Evolutionary conservation across 2,113 vertebrate genomes (phyloP).

Genomic region (Callopanchax toddi): DNA sequence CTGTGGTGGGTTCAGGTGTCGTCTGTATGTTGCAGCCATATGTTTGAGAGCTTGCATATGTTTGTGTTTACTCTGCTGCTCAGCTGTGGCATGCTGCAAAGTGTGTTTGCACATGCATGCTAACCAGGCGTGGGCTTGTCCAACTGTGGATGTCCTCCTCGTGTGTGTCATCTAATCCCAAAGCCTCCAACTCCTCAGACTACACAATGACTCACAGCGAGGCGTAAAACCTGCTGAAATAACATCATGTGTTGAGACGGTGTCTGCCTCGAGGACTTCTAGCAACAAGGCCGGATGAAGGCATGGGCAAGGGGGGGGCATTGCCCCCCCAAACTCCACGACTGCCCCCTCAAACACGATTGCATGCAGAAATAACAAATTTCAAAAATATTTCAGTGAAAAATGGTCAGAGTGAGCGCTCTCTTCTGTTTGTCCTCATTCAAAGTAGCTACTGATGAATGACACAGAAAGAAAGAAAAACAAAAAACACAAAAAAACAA

Average conservation of each 20-base stretch:
- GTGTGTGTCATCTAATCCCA: constrained; percentile 27
- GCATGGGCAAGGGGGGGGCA: no score
- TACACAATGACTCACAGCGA: constrained; percentile 16
- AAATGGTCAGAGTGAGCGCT: no score
- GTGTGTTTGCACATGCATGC: constrained; percentile 1
- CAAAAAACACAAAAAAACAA: no score
- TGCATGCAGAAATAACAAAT: no score
- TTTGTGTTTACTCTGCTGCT: constrained; percentile 42
- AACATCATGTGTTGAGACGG: constrained; percentile 51
- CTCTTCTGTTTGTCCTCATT: no score
- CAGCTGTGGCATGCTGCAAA: constrained; percentile 27
- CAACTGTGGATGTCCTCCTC: constrained; percentile 12
- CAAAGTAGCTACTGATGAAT: no score
- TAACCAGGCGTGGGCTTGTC: not conserved
- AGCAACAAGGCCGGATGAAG: no score
- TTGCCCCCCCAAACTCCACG: no score
- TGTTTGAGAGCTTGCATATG: constrained; percentile 19
- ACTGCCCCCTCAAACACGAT: no score
- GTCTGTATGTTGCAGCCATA: constrained; percentile 20
- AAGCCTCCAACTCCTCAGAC: constrained; percentile 31
- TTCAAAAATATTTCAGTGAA: no score
- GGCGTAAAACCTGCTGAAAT: constrained; percentile 62
- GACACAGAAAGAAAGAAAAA: no score
- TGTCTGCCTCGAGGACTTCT: not conserved
- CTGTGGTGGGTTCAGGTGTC: not conserved